phyloP scores from a whole-genome alignment of 2,113 vertebrate species.

The Podilymbus podiceps region DNA sequence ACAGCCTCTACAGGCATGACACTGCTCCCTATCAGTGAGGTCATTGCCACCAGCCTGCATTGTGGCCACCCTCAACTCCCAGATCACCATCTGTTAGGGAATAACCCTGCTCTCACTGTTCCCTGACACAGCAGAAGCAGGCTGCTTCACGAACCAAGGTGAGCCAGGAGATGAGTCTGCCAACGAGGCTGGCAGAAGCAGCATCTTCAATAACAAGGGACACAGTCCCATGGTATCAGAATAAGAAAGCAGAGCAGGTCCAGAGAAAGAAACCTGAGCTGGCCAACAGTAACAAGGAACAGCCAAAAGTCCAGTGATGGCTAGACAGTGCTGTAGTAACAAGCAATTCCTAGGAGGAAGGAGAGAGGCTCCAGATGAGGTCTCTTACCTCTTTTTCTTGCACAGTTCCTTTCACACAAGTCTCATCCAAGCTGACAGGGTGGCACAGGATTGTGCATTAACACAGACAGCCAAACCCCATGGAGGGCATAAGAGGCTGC shows the following conservation, averaged over 20 bases:
- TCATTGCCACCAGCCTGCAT: too few relatives aligned
- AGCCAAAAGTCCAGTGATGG: not conserved
- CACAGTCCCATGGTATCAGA: not conserved
- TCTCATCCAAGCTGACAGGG: not conserved
- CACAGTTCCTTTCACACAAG: not conserved
- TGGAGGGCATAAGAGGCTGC: not conserved
- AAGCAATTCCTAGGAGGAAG: not conserved
- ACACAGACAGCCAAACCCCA: not conserved
- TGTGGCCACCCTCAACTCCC: not conserved
- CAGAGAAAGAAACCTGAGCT: not conserved
- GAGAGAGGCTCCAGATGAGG: not conserved
- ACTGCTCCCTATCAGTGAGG: not conserved
- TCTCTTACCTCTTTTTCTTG: not conserved
- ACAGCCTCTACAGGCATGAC: not conserved
- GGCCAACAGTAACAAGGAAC: not conserved
- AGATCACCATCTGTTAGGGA: not conserved
- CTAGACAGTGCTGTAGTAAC: not conserved
- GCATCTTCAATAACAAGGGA: not conserved
- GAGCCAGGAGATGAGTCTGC: not conserved
- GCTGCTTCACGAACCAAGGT: not conserved
- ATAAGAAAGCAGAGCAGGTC: not conserved
- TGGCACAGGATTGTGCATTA: not conserved
- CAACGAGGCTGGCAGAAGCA: not conserved
- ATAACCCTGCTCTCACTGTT: not conserved
- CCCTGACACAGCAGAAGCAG: not conserved